These are phyloP conservation scores for Phylloscopus collybita DNA, from an alignment of 2,797 vertebrate species.

Conservation along the genomic window DNA sequence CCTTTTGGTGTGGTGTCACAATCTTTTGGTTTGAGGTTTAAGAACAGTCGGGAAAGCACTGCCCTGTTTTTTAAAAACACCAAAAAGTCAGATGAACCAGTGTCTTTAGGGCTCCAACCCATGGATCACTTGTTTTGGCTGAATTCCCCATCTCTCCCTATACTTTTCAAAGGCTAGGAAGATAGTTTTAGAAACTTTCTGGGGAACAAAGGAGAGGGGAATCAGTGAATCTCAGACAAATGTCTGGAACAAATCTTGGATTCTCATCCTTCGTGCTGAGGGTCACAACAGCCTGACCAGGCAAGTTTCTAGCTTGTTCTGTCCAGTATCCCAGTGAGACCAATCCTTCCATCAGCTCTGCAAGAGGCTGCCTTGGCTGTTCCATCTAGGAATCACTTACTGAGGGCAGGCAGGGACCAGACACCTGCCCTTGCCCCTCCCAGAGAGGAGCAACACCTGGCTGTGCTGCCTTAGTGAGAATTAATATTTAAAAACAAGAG, in stretches of 20 bases:
- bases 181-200: background rate
- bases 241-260: background rate
- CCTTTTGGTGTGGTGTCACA: background rate
- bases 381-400: background rate
- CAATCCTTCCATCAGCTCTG: background rate
- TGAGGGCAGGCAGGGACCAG: background rate
- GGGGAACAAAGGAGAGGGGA: background rate
- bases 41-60: background rate
- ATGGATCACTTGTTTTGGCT: background rate
- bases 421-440: background rate
- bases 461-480: background rate
- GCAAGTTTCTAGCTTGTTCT: background rate
- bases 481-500: background rate
- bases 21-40: background rate
- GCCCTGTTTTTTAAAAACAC: background rate
- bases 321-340: background rate
- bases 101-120: background rate
- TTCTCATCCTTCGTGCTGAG: background rate
- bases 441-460: accelerated
- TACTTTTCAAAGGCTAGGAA: background rate
- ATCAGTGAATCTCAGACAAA: background rate
- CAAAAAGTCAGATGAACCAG: background rate
- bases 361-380: background rate
- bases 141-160: background rate
- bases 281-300: background rate